Conservation (phyloP, 2,797 vertebrate genomes). For the Borostomias antarcticus region DNA sequence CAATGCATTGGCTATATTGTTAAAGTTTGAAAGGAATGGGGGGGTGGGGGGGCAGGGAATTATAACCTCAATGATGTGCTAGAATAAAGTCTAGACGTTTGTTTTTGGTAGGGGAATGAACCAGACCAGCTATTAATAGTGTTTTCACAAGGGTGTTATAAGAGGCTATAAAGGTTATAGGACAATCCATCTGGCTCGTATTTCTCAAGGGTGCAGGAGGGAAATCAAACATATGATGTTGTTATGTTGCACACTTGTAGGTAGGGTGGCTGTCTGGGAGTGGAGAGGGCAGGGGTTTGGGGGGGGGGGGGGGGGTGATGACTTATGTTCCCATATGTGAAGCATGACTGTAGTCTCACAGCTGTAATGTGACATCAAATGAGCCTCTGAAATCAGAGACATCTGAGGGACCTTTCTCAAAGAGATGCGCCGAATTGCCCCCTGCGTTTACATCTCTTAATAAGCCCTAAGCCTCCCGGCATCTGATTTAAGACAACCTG, state of each 20-base stretch:
- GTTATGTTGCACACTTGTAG: too few relatives aligned
- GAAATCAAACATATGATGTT: too few relatives aligned
- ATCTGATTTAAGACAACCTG: conserved; percentile 74
- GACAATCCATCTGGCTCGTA: too few relatives aligned
- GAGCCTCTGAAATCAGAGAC: conserved; percentile 72
- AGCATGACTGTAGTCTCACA: conserved; percentile 62
- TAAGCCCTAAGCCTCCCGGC: conserved; percentile 71
- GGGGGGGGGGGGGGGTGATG: conserved; percentile 33
- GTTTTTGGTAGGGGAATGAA: too few relatives aligned
- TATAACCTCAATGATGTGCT: too few relatives aligned
- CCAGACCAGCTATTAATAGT: too few relatives aligned
- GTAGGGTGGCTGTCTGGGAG: too few relatives aligned
- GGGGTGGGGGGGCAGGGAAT: background rate
- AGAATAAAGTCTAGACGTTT: too few relatives aligned
- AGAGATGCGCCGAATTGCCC: conserved; percentile 58
- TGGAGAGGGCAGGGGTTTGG: conserved; percentile 36
- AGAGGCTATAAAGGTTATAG: too few relatives aligned
- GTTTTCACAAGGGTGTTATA: too few relatives aligned
- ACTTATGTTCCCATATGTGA: conserved; percentile 51
- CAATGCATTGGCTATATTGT: too few relatives aligned
- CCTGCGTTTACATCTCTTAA: conserved; percentile 63
- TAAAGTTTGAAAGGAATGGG: background rate
- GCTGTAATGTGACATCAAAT: conserved; percentile 74
- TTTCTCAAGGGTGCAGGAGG: background rate
- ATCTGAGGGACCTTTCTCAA: conserved; percentile 59